A percentile compares a stretch with the other conserved stretches of the same genome.
These are phyloP conservation scores for Myiotriccus ornatus DNA, from an alignment of 2,797 vertebrate species.

Conservation along the genomic window DNA sequence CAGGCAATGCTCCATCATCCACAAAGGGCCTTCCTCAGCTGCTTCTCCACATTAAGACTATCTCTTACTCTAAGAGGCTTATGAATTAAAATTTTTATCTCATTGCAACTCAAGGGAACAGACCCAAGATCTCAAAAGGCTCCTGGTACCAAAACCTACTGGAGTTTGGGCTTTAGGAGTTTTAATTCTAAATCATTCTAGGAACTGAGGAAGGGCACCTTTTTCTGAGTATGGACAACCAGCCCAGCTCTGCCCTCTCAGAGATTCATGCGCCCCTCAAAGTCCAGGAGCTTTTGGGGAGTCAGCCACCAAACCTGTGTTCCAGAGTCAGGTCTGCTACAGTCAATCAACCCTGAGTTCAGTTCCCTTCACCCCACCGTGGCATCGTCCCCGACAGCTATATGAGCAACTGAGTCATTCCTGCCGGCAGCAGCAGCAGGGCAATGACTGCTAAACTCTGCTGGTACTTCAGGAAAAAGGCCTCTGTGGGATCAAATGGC, in stretches of 20 bases:
- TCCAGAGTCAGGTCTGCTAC: not conserved
- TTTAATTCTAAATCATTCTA: not conserved
- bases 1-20: not conserved
- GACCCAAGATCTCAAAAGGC: not conserved
- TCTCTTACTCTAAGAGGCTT: not conserved
- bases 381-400: not conserved
- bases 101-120: not conserved
- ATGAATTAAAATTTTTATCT: not conserved
- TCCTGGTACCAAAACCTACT: not conserved
- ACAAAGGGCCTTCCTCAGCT: not conserved
- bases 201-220: not conserved
- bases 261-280: not conserved
- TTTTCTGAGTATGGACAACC: not conserved
- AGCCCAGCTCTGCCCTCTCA: not conserved
- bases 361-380: accelerated
- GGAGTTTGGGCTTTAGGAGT: not conserved
- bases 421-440: not conserved
- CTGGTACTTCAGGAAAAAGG: not conserved
- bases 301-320: not conserved
- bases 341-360: not conserved
- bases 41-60: not conserved
- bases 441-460: not conserved
- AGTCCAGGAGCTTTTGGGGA: not conserved
- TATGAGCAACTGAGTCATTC: not conserved
- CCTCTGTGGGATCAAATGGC: not conserved